Conservation (phyloP, 2,797 vertebrate genomes). For the Heterohyrax brucei region DNA sequence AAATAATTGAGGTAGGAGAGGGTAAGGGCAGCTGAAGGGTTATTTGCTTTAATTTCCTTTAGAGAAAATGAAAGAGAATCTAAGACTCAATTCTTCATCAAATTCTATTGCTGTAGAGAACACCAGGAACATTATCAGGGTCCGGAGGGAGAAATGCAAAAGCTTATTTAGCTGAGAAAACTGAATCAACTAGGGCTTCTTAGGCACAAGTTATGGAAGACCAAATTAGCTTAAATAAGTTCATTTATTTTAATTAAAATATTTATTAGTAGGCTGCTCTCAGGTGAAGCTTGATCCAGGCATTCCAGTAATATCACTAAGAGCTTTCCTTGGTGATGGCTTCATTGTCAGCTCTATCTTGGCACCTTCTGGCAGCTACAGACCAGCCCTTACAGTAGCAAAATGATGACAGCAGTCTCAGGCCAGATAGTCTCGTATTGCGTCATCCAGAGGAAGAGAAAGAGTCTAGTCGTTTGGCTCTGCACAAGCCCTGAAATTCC, state of each 20-base stretch:
- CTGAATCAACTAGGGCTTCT: not conserved
- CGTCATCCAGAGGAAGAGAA: not conserved
- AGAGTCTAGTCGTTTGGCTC: not conserved
- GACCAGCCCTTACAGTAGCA: not conserved
- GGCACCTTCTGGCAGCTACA: not conserved
- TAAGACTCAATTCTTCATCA: slow-evolving; percentile 37
- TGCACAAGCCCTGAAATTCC: not conserved
- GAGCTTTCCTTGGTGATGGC: not conserved
- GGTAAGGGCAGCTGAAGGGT: not conserved
- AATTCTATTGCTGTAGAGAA: not conserved
- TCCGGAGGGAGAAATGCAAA: slow-evolving; percentile 54
- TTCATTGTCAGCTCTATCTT: not conserved
- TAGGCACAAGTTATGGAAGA: not conserved
- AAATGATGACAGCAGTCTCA: not conserved
- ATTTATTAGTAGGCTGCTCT: not conserved
- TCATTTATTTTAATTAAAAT: not conserved
- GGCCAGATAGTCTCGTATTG: no score
- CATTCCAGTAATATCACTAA: not conserved
- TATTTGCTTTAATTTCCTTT: slow-evolving; percentile 67
- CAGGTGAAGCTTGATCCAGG: not conserved
- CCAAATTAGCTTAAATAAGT: slow-evolving; percentile 24
- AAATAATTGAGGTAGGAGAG: slow-evolving; percentile 44
- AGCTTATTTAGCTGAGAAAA: slow-evolving; percentile 43
- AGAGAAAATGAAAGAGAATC: not conserved
- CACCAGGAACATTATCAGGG: not conserved